Base-by-base conservation (phyloP, 2,888 invertebrate species). In the Noctua pronuba region DNA sequence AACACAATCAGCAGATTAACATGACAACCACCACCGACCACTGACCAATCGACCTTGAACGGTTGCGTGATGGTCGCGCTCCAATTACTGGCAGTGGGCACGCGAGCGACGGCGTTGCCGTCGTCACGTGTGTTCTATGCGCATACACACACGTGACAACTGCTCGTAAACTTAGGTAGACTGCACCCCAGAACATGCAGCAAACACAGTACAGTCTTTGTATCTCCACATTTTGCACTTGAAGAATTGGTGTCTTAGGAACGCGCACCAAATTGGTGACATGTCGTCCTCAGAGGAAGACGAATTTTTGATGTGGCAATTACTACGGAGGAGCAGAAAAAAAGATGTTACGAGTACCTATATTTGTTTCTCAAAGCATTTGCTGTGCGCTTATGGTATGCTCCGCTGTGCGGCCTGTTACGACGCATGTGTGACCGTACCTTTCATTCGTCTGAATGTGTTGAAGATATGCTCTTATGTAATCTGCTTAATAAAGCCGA, bases 41-140 rank as follows among this genome's bases (percentile, higher is more conserved):
- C 60, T 49, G 46, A 81, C 72, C 65, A 83, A 80, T 77, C 84
- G 92, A 92, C 94, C 94, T 93, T 93, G 94, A 88, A 88, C 81
- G 77, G 85, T 90, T 89, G 90, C 91, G 90, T 89, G 89, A 86
- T 82, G 87, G 92, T 92, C 90, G 86, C 92, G 93, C 92, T 92
- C 94, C 88, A 93, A 88, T 94, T 92, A 89, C 80, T 69, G 73
- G 87, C 58, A 24, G 60, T 24, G 70, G 24, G 68, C 93, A 92
- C 91, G 92, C 92, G 91, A 92, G 87, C 77, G 78, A 84, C 84
- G 78, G 84, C 84, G 80, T 77, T 80, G 79, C 68, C 88, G 84
- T 88, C 87, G 87, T 90, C 92, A 92, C 92, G 91, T 92, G 89
- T 88, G 79, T 83, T 75, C 75, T 84, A 84, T 89, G 87, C 90